Percentiles rank a stretch among this genome's conserved stretches.
These are phyloP conservation scores for Astreopora myriophthalma DNA, from an alignment of 64 coral and sea anemone species.

Conservation along the genomic window DNA sequence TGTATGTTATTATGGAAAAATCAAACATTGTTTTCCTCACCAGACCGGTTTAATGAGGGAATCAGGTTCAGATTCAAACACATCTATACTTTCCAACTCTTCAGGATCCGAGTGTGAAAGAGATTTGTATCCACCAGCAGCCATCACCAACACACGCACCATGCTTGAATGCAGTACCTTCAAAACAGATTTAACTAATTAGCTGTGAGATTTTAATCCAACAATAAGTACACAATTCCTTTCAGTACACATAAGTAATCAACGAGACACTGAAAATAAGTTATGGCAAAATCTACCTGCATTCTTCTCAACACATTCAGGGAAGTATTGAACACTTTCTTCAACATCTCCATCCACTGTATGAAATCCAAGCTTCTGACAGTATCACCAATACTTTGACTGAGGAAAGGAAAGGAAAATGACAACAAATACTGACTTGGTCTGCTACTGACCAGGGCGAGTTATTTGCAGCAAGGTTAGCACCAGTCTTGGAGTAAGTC, in stretches of 20 bases:
- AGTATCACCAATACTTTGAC: constrained; percentile 72
- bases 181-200: not conserved
- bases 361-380: constrained; percentile 86
- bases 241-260: not conserved
- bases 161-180: constrained; percentile 82
- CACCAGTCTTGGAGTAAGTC: too few relatives aligned
- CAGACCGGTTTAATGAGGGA: constrained; percentile 54
- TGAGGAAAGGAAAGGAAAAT: not conserved
- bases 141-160: constrained; percentile 78
- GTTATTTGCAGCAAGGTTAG: too few relatives aligned
- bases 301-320: constrained; percentile 84
- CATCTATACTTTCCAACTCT: constrained; percentile 42
- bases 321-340: constrained; percentile 79
- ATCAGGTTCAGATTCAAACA: constrained; percentile 66
- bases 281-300: constrained; percentile 69
- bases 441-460: too few relatives aligned
- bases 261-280: too few relatives aligned
- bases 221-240: not conserved
- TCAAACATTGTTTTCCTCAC: constrained; percentile 22
- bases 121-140: constrained; percentile 57
- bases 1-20: not conserved
- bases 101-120: constrained; percentile 19
- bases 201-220: not conserved
- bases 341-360: constrained; percentile 88
- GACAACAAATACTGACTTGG: not conserved